Evolutionary conservation across 2,888 invertebrate genomes (phyloP), one percentile per base, ranked within the genome.

Genomic region (Myathropa florea): DNA sequence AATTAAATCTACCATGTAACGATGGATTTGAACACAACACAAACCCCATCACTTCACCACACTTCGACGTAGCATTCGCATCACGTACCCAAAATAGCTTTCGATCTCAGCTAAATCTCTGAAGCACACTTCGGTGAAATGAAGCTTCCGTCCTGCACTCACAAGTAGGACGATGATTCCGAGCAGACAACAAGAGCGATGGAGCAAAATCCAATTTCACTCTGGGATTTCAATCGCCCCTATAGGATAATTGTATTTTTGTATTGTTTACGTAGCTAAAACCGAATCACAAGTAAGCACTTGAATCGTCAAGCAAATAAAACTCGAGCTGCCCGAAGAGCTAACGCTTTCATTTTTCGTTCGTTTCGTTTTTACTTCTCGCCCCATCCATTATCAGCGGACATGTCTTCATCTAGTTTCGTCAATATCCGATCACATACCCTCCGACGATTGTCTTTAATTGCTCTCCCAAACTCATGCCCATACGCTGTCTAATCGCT

Each of bases 1-100:
- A 73, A 73, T 73, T 67, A 60, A 80, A 80, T 80, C 60, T 55
- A 80, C 72, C 80, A 72, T 72, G 80, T 53, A 73, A 67, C 72
- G 23, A 67, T 65, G 53, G 72, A 72, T 72, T 67, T 55, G 60
- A 80, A 80, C 46, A 46, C 46, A 7, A 18, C 18, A 18, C 46
- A 46, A 46, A 18, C 7, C 46, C 46, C 46, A 21, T 46, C 46
- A 46, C 46, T 65, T 57, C 39, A 65, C 23, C 39, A 46, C 18
- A 36, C 23, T 39, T 53, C 53, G 7, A 24, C 36, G 72, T 67
- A 65, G 72, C 53, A 80, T 67, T 72, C 80, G 65, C 72, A 73
- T 72, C 80, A 80, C 80, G 80, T 72, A 67, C 39, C 59, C 26
- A 61, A 73, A 72, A 73, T 53, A 67, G 59, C 60, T 67, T 67